Conservation (phyloP, 1,140 invertebrate species). For the Kradibia gibbosae region DNA sequence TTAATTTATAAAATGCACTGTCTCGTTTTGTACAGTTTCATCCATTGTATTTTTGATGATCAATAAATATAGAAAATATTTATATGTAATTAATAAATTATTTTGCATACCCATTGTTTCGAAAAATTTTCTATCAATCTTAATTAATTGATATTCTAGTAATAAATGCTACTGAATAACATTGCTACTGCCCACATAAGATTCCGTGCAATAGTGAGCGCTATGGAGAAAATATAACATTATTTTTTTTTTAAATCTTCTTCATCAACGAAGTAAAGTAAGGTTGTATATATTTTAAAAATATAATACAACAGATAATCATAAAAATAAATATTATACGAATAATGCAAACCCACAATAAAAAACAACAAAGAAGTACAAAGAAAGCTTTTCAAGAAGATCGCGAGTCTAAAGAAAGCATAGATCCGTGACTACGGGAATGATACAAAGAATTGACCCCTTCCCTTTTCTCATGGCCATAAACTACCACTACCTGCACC, state of each 20-base stretch:
- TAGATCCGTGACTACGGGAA: neutral
- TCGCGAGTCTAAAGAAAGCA: neutral
- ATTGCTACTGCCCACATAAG: too few relatives aligned
- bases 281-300: neutral
- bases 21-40: too few relatives aligned
- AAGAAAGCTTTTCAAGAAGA: neutral
- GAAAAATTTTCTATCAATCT: too few relatives aligned
- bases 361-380: constrained; percentile 8
- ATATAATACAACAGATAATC: neutral
- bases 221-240: neutral
- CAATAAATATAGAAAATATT: too few relatives aligned
- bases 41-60: too few relatives aligned
- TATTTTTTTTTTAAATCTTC: neutral
- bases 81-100: too few relatives aligned
- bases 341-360: neutral
- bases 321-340: neutral
- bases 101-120: too few relatives aligned
- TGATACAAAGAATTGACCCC: constrained; percentile 9
- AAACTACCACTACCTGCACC: neutral
- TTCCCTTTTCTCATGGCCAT: neutral
- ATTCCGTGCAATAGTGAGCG: neutral
- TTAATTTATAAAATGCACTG: too few relatives aligned
- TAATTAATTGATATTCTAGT: too few relatives aligned
- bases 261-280: neutral
- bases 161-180: too few relatives aligned